Percentiles rank a stretch among this genome's conserved stretches.
Conservation (phyloP, 2,113 vertebrate species). For the Ciconia stormi region DNA sequence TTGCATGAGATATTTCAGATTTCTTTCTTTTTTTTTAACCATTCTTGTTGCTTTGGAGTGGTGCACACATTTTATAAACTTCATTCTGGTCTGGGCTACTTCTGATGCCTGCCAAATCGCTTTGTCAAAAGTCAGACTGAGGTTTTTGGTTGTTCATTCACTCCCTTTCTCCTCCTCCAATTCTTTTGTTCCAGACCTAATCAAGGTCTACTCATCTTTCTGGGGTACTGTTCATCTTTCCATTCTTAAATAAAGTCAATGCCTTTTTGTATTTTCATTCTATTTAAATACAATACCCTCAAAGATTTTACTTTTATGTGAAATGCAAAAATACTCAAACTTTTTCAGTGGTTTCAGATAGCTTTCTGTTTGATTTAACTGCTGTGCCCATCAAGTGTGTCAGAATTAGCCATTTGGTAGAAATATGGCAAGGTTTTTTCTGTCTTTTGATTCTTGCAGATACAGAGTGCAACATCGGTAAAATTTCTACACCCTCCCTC, state of each 20-base stretch:
- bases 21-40: background rate
- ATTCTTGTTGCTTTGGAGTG: background rate
- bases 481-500: background rate
- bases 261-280: background rate
- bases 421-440: background rate
- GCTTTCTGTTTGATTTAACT: background rate
- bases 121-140: background rate
- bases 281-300: background rate
- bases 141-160: background rate
- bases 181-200: background rate
- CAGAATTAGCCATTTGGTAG: background rate
- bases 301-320: background rate
- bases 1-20: background rate
- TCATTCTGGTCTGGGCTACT: background rate
- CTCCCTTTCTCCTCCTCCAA: background rate
- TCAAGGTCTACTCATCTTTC: background rate
- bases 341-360: background rate
- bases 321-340: background rate
- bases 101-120: background rate
- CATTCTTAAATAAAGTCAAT: background rate
- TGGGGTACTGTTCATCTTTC: background rate
- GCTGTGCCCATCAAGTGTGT: background rate
- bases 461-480: background rate
- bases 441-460: background rate
- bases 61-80: background rate